Percentiles rank a stretch among this genome's conserved stretches.
Evolutionary conservation across 2,113 vertebrate genomes (phyloP).

Genomic region (Oophaga pumilio): DNA sequence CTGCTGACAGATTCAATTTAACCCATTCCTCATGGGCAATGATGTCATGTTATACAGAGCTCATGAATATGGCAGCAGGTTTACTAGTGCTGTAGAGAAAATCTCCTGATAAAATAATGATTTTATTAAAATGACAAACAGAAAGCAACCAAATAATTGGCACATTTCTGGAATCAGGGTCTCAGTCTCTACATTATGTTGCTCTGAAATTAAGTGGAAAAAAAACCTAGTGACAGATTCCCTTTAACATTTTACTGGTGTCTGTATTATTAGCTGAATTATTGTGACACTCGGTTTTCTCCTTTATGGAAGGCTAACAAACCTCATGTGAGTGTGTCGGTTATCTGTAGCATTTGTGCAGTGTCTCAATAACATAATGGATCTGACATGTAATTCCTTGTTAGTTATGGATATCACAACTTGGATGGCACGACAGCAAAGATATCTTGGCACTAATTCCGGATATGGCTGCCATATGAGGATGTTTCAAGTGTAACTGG

Average conservation of each 20-base stretch:
- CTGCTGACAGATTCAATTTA: too few species aligned
- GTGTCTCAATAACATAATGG: neutral
- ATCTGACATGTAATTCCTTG: neutral
- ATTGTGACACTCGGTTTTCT: neutral
- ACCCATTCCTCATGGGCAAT: too few species aligned
- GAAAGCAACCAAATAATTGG: too few species aligned
- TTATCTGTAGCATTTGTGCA: neutral
- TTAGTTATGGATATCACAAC: slow-evolving; percentile 26
- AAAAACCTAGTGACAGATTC: too few species aligned
- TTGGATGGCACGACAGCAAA: slow-evolving; percentile 4
- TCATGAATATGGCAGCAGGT: too few species aligned
- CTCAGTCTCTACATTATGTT: too few species aligned
- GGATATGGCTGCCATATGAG: slow-evolving; percentile 55
- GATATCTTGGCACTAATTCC: neutral
- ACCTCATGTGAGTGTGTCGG: neutral
- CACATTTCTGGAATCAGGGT: too few species aligned
- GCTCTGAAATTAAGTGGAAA: too few species aligned
- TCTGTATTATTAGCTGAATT: neutral
- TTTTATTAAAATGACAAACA: too few species aligned
- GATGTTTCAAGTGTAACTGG: slow-evolving; percentile 56
- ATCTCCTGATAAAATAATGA: too few species aligned
- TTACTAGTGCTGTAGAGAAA: too few species aligned
- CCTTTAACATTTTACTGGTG: neutral
- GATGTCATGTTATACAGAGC: too few species aligned
- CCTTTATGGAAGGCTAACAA: neutral